phyloP scores from a whole-genome alignment of 2,113 vertebrate genomes.

The Dicrurus megarhynchus region DNA sequence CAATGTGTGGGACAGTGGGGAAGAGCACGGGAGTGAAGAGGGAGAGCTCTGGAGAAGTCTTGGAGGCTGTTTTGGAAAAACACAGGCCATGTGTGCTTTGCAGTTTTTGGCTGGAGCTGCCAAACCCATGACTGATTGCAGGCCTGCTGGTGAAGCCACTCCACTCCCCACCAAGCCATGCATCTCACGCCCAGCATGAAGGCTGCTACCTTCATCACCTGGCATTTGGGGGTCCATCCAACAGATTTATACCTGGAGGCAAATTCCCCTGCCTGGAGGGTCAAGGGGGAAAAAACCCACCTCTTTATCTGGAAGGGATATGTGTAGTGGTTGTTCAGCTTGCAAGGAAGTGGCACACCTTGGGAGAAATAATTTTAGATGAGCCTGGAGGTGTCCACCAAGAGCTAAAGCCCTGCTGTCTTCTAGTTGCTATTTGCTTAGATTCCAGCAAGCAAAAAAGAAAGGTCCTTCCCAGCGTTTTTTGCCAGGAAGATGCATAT shows the following conservation, averaged over 20 bases:
- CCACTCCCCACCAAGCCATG: rapidly evolving
- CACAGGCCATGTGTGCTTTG: rapidly evolving
- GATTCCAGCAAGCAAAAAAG: not conserved
- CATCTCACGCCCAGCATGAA: not conserved
- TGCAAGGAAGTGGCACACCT: not conserved
- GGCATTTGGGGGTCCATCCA: not conserved
- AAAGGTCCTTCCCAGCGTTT: not conserved
- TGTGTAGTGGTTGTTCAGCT: not conserved
- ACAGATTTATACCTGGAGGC: not conserved
- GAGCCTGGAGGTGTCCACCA: not conserved
- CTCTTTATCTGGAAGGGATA: not conserved
- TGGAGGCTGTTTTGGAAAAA: not conserved
- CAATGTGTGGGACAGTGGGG: rapidly evolving
- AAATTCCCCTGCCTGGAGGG: not conserved
- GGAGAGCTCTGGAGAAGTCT: not conserved
- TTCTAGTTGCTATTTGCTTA: not conserved
- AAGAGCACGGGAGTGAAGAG: rapidly evolving
- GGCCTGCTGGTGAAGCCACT: not conserved
- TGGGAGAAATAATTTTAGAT: not conserved
- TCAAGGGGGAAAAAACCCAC: rapidly evolving
- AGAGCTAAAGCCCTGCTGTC: not conserved
- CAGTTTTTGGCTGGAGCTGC: not conserved
- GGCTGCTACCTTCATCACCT: not conserved
- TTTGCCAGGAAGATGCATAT: not conserved
- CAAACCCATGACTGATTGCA: not conserved